A percentile compares a stretch with the other conserved stretches of the same genome.
Evolutionary conservation across 2,888 invertebrate genomes (phyloP).

Genomic region (Corythucha ciliata): DNA sequence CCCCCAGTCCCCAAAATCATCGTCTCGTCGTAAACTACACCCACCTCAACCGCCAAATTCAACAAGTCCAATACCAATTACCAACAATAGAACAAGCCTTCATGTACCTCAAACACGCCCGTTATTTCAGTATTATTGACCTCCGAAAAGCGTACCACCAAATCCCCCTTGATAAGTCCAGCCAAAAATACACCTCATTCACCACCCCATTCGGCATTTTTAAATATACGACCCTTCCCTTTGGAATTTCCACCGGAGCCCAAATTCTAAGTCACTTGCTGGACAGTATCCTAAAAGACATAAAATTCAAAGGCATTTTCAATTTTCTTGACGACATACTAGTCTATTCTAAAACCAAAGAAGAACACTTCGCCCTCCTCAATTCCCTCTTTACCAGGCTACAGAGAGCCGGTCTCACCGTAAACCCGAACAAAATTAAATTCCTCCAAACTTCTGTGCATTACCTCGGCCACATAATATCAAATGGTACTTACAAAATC

Average conservation of each 20-base stretch:
- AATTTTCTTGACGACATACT: slow-evolving; percentile 29
- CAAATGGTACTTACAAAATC: slow-evolving; percentile 1
- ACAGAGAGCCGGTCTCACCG: slow-evolving; percentile 28
- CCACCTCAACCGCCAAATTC: slow-evolving; percentile 9
- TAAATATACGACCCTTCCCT: slow-evolving; percentile 22
- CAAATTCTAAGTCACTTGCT: slow-evolving; percentile 21
- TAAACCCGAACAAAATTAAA: slow-evolving; percentile 33
- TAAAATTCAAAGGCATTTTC: slow-evolving; percentile 24
- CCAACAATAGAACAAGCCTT: slow-evolving; percentile 7
- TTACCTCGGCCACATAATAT: slow-evolving; percentile 21
- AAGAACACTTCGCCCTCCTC: slow-evolving; percentile 23
- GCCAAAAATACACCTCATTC: slow-evolving; percentile 19
- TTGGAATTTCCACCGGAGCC: slow-evolving; percentile 25
- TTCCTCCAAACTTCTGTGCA: slow-evolving; percentile 13
- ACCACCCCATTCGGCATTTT: slow-evolving; percentile 19
- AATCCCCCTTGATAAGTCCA: slow-evolving; percentile 14
- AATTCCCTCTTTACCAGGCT: slow-evolving; percentile 23
- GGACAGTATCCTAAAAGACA: slow-evolving; percentile 25
- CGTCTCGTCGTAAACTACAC: slow-evolving; percentile 32
- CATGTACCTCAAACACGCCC: slow-evolving; percentile 1
- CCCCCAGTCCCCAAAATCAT: too few relatives aligned
- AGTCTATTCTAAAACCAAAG: slow-evolving; percentile 19
- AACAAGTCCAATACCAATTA: slow-evolving; percentile 8
- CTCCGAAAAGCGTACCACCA: slow-evolving; percentile 27
- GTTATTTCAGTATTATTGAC: slow-evolving; percentile 24